Percentiles rank a stretch among this genome's conserved stretches.
phyloP scores from a whole-genome alignment of 2,888 invertebrate species.

The Lamellibrachia satsuma region DNA sequence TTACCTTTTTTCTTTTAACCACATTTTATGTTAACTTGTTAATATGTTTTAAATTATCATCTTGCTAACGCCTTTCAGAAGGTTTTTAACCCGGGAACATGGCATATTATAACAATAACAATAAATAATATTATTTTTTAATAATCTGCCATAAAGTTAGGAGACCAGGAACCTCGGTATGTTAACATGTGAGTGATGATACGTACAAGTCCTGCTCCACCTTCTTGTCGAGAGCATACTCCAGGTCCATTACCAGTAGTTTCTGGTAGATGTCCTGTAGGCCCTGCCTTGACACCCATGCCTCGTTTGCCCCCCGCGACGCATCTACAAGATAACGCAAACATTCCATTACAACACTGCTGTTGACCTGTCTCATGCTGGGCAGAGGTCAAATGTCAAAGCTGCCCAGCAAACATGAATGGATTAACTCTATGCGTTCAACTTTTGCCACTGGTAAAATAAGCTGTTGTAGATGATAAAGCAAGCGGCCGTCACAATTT shows the following conservation, averaged over 20 bases:
- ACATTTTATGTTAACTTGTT: too few species aligned
- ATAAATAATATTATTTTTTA: neutral
- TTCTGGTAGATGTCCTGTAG: conserved; percentile 68
- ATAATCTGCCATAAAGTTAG: neutral
- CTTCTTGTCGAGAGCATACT: conserved; percentile 87
- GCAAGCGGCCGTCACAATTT: too few species aligned
- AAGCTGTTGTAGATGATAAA: too few species aligned
- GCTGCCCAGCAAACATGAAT: neutral
- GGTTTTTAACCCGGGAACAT: too few species aligned
- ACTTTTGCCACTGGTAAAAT: too few species aligned
- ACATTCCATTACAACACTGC: neutral
- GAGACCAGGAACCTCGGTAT: neutral
- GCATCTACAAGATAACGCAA: conserved; percentile 34
- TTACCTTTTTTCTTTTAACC: too few species aligned
- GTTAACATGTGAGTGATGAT: neutral
- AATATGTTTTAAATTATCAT: too few species aligned
- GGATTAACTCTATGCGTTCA: too few species aligned
- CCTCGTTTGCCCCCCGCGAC: conserved; percentile 40
- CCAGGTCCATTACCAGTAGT: conserved; percentile 81
- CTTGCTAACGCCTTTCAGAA: too few species aligned
- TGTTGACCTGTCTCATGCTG: neutral
- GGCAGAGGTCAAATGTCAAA: neutral
- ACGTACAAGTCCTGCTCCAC: conserved; percentile 82
- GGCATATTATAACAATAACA: too few species aligned
- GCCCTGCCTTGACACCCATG: conserved; percentile 43